Evolutionary conservation across 35 echinoderm and acorn worm species (phyloP).

Genomic region (Nesometra sesokonis): DNA sequence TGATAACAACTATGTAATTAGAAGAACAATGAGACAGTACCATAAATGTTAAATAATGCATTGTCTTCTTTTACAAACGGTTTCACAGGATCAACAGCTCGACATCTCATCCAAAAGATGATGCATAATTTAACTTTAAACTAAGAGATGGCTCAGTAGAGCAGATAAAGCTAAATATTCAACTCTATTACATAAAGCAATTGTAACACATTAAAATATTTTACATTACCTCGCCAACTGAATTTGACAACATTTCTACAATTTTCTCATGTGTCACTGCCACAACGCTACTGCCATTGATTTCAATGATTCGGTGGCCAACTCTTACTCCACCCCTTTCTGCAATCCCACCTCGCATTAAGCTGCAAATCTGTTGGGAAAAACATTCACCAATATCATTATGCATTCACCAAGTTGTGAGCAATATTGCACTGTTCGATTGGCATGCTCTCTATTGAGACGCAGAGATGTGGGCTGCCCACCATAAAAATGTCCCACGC

Average conservation of each 20-base stretch:
- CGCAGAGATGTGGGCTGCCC: no score
- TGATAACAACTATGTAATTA: no score
- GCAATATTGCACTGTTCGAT: no score
- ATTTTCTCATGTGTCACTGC: conserved; percentile 97
- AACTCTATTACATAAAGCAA: neutral
- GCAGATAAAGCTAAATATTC: neutral
- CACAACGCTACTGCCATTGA: conserved; percentile 97
- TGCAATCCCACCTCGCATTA: conserved; percentile 96
- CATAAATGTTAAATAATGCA: no score
- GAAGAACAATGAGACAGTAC: no score
- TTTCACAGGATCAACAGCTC: no score
- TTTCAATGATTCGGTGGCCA: conserved; percentile 94
- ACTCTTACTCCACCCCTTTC: conserved; percentile 92
- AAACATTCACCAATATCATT: no score
- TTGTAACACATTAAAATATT: neutral
- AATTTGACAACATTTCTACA: conserved; percentile 93
- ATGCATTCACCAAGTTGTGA: no score
- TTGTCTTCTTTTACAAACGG: no score
- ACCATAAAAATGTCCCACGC: no score
- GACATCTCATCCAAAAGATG: no score
- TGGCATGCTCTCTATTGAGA: no score
- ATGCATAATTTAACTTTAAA: neutral
- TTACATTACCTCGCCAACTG: conserved; percentile 81
- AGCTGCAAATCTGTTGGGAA: conserved; percentile 75
- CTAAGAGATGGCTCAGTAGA: neutral